These are phyloP conservation scores for Hermodice carunculata DNA, from an alignment of 2,888 invertebrate species.

Conservation along the genomic window DNA sequence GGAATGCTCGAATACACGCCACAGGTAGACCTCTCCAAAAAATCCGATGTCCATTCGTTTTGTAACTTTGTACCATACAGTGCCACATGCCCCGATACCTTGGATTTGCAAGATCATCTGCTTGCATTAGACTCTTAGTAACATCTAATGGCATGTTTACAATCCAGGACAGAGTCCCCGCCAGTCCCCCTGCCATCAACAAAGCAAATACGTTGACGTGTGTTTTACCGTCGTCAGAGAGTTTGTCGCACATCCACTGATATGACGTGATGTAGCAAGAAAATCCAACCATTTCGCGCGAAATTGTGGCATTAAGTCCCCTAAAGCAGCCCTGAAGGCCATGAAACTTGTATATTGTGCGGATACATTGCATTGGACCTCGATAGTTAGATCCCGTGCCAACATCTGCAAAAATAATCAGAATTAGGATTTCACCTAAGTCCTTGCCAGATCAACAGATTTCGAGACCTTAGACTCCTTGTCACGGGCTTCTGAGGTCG, in stretches of 20 bases:
- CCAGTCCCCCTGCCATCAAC: slow-evolving; percentile 65
- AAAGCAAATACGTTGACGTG: slow-evolving; percentile 12
- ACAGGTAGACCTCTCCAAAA: slow-evolving; percentile 78
- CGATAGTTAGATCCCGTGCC: slow-evolving; percentile 36
- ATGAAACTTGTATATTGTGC: slow-evolving; percentile 72
- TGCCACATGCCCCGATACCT: slow-evolving; percentile 76
- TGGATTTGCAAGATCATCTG: slow-evolving; percentile 70
- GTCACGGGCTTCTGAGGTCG: too few relatives aligned
- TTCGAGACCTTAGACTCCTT: too few relatives aligned
- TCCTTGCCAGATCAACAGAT: too few relatives aligned
- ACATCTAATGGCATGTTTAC: slow-evolving; percentile 81
- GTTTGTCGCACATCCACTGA: slow-evolving; percentile 67
- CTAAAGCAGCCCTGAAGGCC: slow-evolving; percentile 59
- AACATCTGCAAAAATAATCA: neutral
- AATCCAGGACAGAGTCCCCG: slow-evolving; percentile 78
- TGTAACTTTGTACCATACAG: slow-evolving; percentile 75
- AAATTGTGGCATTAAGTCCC: slow-evolving; percentile 63
- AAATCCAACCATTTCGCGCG: slow-evolving; percentile 76
- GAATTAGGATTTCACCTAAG: too few relatives aligned
- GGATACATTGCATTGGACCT: slow-evolving; percentile 73
- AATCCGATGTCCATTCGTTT: slow-evolving; percentile 74
- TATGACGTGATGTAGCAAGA: slow-evolving; percentile 77
- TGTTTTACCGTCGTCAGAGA: slow-evolving; percentile 8
- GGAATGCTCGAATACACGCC: slow-evolving; percentile 77
- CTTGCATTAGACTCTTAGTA: slow-evolving; percentile 81